Evolutionary conservation across 2,113 vertebrate species (phyloP), one percentile per base, ranked within the genome.

Genomic region (Alethe castanea): DNA sequence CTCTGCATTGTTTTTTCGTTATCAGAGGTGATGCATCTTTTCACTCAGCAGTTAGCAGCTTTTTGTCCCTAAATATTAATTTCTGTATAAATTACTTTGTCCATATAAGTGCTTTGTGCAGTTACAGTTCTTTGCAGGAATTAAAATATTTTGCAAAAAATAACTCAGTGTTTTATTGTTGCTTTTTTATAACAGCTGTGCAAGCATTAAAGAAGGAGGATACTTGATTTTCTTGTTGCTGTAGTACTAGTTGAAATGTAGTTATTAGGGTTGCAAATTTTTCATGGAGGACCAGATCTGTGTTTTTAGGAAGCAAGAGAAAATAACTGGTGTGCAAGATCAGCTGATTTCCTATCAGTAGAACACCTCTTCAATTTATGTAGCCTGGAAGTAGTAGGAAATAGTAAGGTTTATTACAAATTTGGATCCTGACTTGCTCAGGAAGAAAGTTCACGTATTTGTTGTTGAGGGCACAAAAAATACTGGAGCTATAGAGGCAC

Each of bases 271-370:
- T 15, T 65, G 25, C 52, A 94, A 45, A 69, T 95, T 96, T 72
- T 93, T 95, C 87, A 45, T 40, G 62, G 82, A 71, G 69, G 38
- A 90, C 13, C 11, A 70, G 83, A 45, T 88, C 65, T 79, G 1
- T 95, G 40, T 69, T 97, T 95, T 88, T 64, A 79, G 73, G 19
- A n/a, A 92, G n/a, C 40, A 78, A 90, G 61, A 96, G 86, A 95
- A 96, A 97, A 92, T 95, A 97, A 88, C 26, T 89, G 77, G 47
- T 57, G 20, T 89, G 96, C 94, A 96, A 82, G 85, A 93, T 90
- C 47, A 47, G 36, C 73, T 96, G 60, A 62, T 84, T 83, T 96
- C 69, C 48, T 94, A 92, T 42, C 90, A 94, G n/a, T 45, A 84
- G 83, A 87, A 93, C 59, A 79, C 6, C 6, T 59, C 72, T 96